Conservation (phyloP, 1,140 invertebrate genomes). For the Holotrichia oblita region DNA sequence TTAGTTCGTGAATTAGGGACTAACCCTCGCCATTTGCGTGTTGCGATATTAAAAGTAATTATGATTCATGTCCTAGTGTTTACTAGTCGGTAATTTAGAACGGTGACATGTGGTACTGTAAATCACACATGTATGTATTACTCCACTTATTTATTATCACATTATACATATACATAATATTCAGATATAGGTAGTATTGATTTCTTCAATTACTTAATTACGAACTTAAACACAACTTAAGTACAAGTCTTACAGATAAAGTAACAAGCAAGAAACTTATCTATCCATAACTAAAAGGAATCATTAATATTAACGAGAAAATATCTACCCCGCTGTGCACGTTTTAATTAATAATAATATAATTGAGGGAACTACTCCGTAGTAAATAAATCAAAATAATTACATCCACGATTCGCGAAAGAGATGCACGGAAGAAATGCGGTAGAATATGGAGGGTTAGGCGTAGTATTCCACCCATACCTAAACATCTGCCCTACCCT, state of each 20-base stretch:
- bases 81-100: not conserved
- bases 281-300: too few relatives aligned
- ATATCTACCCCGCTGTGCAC: not conserved
- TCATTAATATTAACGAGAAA: too few relatives aligned
- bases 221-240: too few relatives aligned
- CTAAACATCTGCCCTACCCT: not conserved
- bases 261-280: too few relatives aligned
- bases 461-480: conserved; percentile 4
- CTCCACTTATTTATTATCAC: too few relatives aligned
- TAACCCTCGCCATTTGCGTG: conserved; percentile 26
- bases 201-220: too few relatives aligned
- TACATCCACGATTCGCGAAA: conserved; percentile 26
- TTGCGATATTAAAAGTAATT: conserved; percentile 27
- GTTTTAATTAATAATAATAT: conserved; percentile 26
- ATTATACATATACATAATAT: too few relatives aligned
- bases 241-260: too few relatives aligned
- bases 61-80: conserved; percentile 15
- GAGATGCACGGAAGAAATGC: not conserved
- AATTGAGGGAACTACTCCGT: conserved; percentile 11
- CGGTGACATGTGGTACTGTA: not conserved
- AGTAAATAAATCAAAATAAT: conserved; percentile 41
- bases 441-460: not conserved
- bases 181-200: too few relatives aligned
- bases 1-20: conserved; percentile 33
- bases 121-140: too few relatives aligned